Conservation (phyloP, 2,113 vertebrate species). For the Chaetops frenatus region DNA sequence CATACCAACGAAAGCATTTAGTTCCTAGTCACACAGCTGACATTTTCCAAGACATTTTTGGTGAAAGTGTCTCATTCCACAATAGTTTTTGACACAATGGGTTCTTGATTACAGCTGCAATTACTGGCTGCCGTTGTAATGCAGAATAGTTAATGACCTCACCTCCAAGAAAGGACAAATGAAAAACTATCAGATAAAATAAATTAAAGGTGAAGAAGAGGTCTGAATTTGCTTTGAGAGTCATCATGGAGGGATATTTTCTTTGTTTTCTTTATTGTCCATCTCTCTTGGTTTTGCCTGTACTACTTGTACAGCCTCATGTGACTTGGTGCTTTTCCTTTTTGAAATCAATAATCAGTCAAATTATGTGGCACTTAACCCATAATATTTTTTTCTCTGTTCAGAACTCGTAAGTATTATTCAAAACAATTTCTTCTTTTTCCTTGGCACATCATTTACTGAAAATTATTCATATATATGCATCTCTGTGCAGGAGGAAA, state of each 20-base stretch:
- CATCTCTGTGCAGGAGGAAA: background rate
- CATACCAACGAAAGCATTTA: background rate
- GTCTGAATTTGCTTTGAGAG: background rate
- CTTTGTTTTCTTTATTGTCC: background rate
- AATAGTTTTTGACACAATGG: background rate
- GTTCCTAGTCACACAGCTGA: background rate
- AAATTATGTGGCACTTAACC: background rate
- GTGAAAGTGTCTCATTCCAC: background rate
- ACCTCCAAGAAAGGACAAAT: background rate
- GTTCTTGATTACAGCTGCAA: background rate
- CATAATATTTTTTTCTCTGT: background rate
- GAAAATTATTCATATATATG: background rate
- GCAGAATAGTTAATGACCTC: background rate
- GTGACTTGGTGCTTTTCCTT: background rate
- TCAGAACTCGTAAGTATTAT: background rate
- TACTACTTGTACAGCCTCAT: background rate
- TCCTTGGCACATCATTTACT: background rate
- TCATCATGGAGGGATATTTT: background rate
- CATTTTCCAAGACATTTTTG: background rate
- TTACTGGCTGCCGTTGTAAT: background rate
- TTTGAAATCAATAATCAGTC: background rate
- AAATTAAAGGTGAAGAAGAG: background rate
- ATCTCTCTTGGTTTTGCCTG: background rate
- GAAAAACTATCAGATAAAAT: conserved; percentile 12
- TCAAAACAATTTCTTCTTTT: background rate